These are phyloP conservation scores for Tachuris rubrigastra DNA, from an alignment of 2,113 vertebrate genomes.

Conservation along the genomic window DNA sequence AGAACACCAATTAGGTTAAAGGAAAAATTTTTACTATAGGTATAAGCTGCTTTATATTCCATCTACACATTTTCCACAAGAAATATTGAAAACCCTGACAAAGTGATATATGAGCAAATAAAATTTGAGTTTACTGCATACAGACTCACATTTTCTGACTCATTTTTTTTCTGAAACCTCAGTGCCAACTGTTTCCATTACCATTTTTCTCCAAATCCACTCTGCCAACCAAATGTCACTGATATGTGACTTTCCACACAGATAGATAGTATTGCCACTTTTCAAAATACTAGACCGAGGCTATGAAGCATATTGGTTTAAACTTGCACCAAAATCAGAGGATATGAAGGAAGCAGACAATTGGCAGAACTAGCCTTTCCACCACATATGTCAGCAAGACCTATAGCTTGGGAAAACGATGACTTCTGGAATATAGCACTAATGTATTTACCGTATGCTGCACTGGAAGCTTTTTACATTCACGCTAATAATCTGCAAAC, in stretches of 20 bases:
- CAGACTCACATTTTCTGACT: conserved; percentile 19
- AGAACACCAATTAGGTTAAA: neutral
- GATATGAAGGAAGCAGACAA: conserved; percentile 29
- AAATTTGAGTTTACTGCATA: neutral
- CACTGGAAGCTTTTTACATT: neutral
- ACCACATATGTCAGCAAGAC: conserved; percentile 51
- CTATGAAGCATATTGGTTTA: conserved; percentile 23
- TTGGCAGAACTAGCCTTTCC: conserved; percentile 31
- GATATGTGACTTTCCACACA: conserved; percentile 19
- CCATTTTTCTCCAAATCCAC: conserved; percentile 4
- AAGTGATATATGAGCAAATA: conserved; percentile 47
- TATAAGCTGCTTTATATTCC: conserved; percentile 2
- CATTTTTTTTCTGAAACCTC: neutral
- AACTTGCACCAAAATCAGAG: neutral
- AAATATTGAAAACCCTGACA: conserved; percentile 28
- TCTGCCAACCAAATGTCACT: conserved; percentile 38
- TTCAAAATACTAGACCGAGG: neutral
- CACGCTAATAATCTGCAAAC: neutral
- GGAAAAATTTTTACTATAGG: neutral
- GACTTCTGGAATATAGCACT: conserved; percentile 6
- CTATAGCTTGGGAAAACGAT: conserved; percentile 33
- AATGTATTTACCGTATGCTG: conserved; percentile 26
- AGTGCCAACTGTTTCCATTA: neutral
- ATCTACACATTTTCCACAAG: conserved; percentile 25
- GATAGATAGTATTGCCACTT: neutral